These are phyloP conservation scores for Clivina fossor DNA, from an alignment of 2,888 invertebrate genomes.

Conservation along the genomic window DNA sequence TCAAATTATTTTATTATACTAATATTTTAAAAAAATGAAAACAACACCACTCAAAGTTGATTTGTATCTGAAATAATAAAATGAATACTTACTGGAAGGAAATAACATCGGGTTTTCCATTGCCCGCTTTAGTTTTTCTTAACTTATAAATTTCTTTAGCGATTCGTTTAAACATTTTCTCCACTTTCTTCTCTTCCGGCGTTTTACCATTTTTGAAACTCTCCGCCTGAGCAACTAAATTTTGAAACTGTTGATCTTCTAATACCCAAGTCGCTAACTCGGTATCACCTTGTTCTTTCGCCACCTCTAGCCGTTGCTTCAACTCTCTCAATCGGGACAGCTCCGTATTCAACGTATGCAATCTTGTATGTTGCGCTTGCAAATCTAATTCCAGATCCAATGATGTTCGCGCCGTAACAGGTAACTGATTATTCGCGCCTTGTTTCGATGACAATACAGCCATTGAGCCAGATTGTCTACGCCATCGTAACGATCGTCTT, in stretches of 20 bases:
- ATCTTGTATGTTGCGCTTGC: constrained; percentile 85
- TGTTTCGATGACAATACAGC: constrained; percentile 53
- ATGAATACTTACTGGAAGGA: constrained; percentile 80
- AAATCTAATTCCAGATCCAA: constrained; percentile 90
- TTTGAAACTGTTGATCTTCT: constrained; percentile 83
- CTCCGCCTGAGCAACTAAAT: constrained; percentile 64
- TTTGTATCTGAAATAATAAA: constrained; percentile 22
- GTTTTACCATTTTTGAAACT: constrained; percentile 57
- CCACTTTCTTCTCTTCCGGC: constrained; percentile 68
- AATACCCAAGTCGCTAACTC: constrained; percentile 83
- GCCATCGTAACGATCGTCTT: constrained; percentile 84
- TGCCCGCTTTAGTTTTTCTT: constrained; percentile 81
- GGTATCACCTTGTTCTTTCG: constrained; percentile 78
- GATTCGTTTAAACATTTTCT: constrained; percentile 82
- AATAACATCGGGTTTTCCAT: constrained; percentile 86
- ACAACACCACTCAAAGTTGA: constrained; percentile 7
- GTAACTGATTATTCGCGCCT: constrained; percentile 57
- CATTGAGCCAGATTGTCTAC: constrained; percentile 60
- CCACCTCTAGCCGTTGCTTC: constrained; percentile 79
- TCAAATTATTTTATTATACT: too few species aligned
- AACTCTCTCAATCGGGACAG: constrained; percentile 78
- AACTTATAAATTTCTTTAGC: constrained; percentile 90
- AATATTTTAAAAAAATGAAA: constrained; percentile 11
- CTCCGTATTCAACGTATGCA: constrained; percentile 82
- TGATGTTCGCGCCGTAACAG: constrained; percentile 75